phyloP scores from a whole-genome alignment of 2,113 vertebrate genomes.

The Podocnemis expansa region DNA sequence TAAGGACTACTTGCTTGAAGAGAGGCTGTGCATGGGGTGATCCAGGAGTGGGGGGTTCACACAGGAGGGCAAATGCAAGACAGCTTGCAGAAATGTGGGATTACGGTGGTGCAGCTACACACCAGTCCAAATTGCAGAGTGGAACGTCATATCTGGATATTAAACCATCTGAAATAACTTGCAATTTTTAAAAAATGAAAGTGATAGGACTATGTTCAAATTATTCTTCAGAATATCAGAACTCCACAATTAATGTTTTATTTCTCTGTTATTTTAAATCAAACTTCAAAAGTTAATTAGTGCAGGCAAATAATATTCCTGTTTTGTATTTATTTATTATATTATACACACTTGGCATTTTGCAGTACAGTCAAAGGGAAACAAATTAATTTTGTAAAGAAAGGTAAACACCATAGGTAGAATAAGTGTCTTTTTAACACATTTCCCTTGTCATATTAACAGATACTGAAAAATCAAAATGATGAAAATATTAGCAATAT shows the following conservation, averaged over 20 bases:
- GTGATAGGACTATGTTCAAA: conserved; percentile 30
- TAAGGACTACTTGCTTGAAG: no score
- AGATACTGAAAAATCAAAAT: conserved; percentile 10
- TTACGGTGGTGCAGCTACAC: no score
- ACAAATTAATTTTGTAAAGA: conserved; percentile 43
- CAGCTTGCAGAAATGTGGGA: no score
- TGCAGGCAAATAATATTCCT: conserved; percentile 44
- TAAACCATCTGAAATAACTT: background rate
- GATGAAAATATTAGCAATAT: conserved; percentile 9
- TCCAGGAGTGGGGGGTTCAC: no score
- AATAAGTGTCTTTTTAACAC: conserved; percentile 23
- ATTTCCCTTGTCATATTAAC: conserved; percentile 21
- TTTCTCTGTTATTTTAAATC: background rate
- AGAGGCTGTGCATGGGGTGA: no score
- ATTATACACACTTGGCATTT: conserved; percentile 45
- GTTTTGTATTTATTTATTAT: conserved; percentile 51
- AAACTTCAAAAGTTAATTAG: conserved; percentile 46
- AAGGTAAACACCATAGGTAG: conserved; percentile 27
- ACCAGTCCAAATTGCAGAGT: no score
- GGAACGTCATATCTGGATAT: background rate
- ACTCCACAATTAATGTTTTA: background rate
- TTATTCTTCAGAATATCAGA: background rate
- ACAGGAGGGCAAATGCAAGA: no score
- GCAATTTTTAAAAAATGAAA: conserved; percentile 14
- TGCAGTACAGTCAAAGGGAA: conserved; percentile 36